Base-by-base conservation (phyloP, 2,888 invertebrate species). In the Pherbina coryleti region DNA sequence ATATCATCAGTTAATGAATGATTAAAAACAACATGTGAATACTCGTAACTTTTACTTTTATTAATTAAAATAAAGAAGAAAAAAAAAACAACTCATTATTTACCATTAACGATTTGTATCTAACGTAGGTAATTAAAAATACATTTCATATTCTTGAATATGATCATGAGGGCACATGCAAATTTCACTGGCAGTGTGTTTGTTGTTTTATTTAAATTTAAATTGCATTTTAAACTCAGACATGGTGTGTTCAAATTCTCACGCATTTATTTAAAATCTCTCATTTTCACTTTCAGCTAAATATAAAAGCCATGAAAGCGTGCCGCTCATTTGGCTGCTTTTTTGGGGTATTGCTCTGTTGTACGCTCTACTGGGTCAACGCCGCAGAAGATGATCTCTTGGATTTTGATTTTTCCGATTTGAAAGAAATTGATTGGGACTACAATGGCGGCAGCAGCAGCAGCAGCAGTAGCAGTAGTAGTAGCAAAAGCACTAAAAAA, bases 361-460 rank as follows among this genome's bases (percentile, higher is more conserved):
- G 84, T 75, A 78, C 85, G 8, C n/a, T 86, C 0, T 84, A 83
- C 71, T 55, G 85, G 71, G 82, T 80, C 57, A 81, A 75, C 34
- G 85, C 83, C 37, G 80, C 84, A 19, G 85, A 84, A 44, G 82
- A 81, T 44, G 86, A 86, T 77, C 78, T 87, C 64, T 44, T 85
- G 67, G 86, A 88, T 73, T 88, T 88, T 76, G 86, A 88, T 34
- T 87, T 87, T 34, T 75, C 81, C 0, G 85, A 84, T 53, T 83
- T 88, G 31, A 90, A 90, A 62, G 89, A 90, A 82, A 85, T 82
- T 60, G 88, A 91, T 66, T 86, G 86, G 85, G 83, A 82, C 25
- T 88, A 90, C 22, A 86, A 84, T 11, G 83, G 85, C 11, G 83
- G 81, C 5, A 79, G 82, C 3, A 79, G 70, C 28, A 22, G 17